Evolutionary conservation across 2,797 vertebrate genomes (phyloP), one percentile per base, ranked within the genome.

Genomic region (Tokudaia muenninki): DNA sequence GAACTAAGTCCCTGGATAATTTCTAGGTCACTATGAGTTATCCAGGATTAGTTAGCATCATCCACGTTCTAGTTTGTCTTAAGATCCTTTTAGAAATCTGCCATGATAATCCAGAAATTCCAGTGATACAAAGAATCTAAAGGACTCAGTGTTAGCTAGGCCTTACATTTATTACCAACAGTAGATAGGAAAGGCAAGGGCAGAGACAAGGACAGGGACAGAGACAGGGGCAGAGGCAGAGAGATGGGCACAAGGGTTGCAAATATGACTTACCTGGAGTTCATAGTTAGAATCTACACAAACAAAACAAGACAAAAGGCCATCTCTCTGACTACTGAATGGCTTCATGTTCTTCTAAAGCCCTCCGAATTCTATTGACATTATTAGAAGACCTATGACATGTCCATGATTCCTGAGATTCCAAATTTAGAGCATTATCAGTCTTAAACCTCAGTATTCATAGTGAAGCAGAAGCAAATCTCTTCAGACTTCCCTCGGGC

Each of bases 31-130:
- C 31, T 34, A 2, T 93, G 47, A 81, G 11, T 29, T 47, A 47
- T 67, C 19, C 26, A 47, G 9, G 19, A 67, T 24, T 24, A 50
- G 65, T 12, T n/a, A 29, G 9, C 0, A 78, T n/a, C 7, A 59
- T 37, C n/a, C 0, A 13, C 26, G 6, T 16, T 34, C 6, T 3
- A 17, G 22, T 88, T 81, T 81, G 24, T 74, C 82, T 92, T 78
- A 47, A n/a, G 3, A 92, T 63, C 74, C 44, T 55, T 92, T 97
- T 21, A 95, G 91, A 87, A 92, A 50, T 65, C 37, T 84, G 6
- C 34, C 50, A 2, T 1, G 63, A 13, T 19, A 52, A 12, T 10
- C 26, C 65, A 37, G 31, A 82, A 93, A 83, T 87, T 74, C 37
- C 70, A 57, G 37, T 24, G 8, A 55, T 34, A 6, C 10, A 21